Percentiles rank a stretch among this genome's conserved stretches.
Conservation (phyloP, 2,113 vertebrate genomes). For the Eidolon helvum region DNA sequence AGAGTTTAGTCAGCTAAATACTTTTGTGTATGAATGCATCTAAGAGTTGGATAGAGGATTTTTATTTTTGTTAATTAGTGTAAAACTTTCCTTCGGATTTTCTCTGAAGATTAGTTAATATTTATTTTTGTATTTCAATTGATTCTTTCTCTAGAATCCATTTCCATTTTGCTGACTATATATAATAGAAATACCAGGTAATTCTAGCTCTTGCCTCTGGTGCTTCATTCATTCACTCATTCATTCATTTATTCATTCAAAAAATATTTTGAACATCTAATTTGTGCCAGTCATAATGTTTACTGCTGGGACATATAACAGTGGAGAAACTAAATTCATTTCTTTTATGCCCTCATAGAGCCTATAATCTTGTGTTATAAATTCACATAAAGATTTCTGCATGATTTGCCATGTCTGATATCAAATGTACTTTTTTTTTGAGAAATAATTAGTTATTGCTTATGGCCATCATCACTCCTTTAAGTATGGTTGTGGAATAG, state of each 20-base stretch:
- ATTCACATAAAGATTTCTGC: background rate
- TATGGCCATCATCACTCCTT: background rate
- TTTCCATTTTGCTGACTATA: background rate
- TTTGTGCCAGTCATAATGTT: background rate
- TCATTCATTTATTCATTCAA: background rate
- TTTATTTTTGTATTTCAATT: constrained; percentile 46
- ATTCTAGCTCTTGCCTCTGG: background rate
- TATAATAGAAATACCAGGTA: background rate
- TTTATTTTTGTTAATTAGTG: constrained; percentile 33
- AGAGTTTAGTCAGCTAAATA: constrained; percentile 38
- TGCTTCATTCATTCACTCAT: background rate
- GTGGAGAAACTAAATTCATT: background rate
- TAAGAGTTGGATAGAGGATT: background rate
- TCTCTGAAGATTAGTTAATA: background rate
- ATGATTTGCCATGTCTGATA: background rate
- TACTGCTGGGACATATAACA: background rate
- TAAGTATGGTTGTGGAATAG: background rate
- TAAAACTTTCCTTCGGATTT: background rate
- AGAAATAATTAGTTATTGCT: background rate
- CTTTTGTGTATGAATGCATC: constrained; percentile 7
- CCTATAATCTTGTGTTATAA: background rate
- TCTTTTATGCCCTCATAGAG: background rate
- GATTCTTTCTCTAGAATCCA: background rate
- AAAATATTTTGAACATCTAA: background rate
- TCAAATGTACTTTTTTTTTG: background rate